Evolutionary conservation across 2,113 vertebrate genomes (phyloP).

Genomic region (Nesoenas mayeri): DNA sequence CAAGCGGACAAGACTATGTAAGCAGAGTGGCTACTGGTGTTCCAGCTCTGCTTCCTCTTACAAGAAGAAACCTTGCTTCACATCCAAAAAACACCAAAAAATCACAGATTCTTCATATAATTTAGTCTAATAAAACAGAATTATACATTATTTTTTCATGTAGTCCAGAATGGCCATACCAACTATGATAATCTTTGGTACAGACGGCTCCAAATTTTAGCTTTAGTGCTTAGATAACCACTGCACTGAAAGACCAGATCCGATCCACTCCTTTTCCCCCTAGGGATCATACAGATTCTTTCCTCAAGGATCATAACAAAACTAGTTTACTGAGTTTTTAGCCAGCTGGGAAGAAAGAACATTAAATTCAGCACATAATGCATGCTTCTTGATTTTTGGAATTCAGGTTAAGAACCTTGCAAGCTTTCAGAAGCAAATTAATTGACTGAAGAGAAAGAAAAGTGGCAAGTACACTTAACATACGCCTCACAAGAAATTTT

Average conservation of each 20-base stretch:
- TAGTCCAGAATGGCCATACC: not conserved
- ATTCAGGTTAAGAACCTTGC: not conserved
- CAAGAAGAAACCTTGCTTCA: not conserved
- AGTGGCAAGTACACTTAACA: not conserved
- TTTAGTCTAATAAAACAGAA: not conserved
- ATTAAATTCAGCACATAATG: not conserved
- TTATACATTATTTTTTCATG: not conserved
- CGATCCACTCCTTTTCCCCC: not conserved
- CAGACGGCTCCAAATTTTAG: not conserved
- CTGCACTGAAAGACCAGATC: not conserved
- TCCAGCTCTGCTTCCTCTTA: not conserved
- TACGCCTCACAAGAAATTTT: not conserved
- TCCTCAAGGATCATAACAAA: not conserved
- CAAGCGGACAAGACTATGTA: not conserved
- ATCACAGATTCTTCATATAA: not conserved
- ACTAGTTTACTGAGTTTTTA: not conserved
- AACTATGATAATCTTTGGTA: not conserved
- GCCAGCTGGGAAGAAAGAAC: not conserved
- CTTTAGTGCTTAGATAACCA: not conserved
- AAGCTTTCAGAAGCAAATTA: not conserved
- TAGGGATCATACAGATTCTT: not conserved
- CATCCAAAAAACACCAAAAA: not conserved
- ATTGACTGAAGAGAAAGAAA: not conserved
- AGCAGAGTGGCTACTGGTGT: not conserved
- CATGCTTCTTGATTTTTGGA: not conserved